Base-by-base conservation (phyloP, 2,888 invertebrate genomes). In the Yponomeuta evonymella region DNA sequence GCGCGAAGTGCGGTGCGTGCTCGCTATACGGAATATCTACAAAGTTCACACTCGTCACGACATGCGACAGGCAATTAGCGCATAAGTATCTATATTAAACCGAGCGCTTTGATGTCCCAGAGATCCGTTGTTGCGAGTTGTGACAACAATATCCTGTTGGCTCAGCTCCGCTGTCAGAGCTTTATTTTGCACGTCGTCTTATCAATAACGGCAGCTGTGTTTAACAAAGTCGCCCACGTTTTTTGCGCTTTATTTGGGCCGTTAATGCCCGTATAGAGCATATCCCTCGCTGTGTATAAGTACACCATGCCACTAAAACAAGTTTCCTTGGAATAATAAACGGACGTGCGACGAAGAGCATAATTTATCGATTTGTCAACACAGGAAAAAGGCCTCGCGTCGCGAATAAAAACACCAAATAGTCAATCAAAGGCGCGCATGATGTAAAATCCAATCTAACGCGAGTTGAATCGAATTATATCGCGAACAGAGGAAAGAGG, bases 401-500 rank as follows among this genome's bases (percentile, higher is more conserved):
- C 51, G 51, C 51, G 51, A 15, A 58, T 58, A 58, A 58, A 58
- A 58, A 58, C 15, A 58, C 15, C 15, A 10, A 15, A 58, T 15
- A 58, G 15, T 15, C 51, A 15, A 15, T 58, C 51, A 15, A 15
- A 15, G 51, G 15, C 51, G 51, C 51, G 15, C 51, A 15, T 15
- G 51, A 58, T 58, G 51, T 15, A 58, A 58, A 58, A 58, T 15
- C 15, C 51, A 15, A 58, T 15, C 15, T 12, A 15, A 15, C 51
- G 51, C 51, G 51, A 58, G 67, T 67, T 36, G 15, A 67, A 67
- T 65, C 33, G 33, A 65, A 65, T 65, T 23, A 65, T 29, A 29
- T 12, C 65, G 30, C 65, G 72, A 71, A 58, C 72, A 73, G 72
- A 74, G 75, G 73, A 74, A 75, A 81, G 80, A 80, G 77, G 80